Evolutionary conservation across 1,140 invertebrate species (phyloP), one percentile per base, ranked within the genome.

Genomic region (Alviniconcha marisindica): DNA sequence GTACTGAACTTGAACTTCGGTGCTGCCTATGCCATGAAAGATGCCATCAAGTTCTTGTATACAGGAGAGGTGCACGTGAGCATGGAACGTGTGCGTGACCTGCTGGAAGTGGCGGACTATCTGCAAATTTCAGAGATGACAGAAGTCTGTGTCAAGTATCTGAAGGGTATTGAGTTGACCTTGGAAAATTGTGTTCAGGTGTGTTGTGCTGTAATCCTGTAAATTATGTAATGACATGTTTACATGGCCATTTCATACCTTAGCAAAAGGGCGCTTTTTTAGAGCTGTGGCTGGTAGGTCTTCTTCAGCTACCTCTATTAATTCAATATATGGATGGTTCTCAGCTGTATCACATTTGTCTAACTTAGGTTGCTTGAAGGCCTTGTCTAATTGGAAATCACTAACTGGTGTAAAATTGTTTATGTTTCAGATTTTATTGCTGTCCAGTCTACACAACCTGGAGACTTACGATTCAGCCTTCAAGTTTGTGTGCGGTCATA

Each of bases 101-200:
- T 91, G 4, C 81, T 91, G 14, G 87, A 90, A 78, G 87, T 88
- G 24, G 90, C 89, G 4, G 90, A 91, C 77, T 91, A 90, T 44
- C 86, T 91, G 31, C 90, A 91, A 44, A 87, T 91, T 5, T 71
- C 71, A 15, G 87, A 88, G 24, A 76, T 91, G 74, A 90, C 89
- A 44, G 33, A 84, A 66, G 74, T 79, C 15, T 90, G 89, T 82
- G 83, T 83, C 31, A 80, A 83, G 40, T 88, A 90, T 77, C 73
- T 91, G 7, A 77, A 76, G 42, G 76, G 63, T 4, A 78, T 85
- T 4, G 85, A 85, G 24, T 54, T 90, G 10, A 91, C 81, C n/a
- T 36, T 82, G 21, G 82, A 89, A 2, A 91, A 90, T 51, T 90
- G 89, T 84, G 87, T 91, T n/a, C 83, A 86, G 81, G 71, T 80